Percentiles rank a stretch among this genome's conserved stretches.
phyloP scores from a whole-genome alignment of 2,113 vertebrate species.

The Solea solea region DNA sequence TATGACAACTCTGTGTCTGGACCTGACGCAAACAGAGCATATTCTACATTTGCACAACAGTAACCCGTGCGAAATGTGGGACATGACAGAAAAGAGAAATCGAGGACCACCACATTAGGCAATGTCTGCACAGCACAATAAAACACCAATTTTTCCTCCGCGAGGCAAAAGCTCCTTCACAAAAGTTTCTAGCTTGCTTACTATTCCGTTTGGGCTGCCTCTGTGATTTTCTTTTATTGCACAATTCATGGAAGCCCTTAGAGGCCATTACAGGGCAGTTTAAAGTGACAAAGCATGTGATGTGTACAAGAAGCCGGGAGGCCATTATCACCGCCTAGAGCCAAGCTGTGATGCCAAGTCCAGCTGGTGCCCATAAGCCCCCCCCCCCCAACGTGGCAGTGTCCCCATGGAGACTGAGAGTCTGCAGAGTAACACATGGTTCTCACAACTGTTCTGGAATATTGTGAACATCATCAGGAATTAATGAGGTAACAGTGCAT shows the following conservation, averaged over 20 bases:
- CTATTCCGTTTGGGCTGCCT: constrained; percentile 30
- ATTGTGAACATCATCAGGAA: constrained; percentile 65
- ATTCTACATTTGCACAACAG: background rate
- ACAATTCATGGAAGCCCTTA: constrained; percentile 49
- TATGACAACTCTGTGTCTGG: background rate
- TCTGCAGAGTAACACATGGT: constrained; percentile 52
- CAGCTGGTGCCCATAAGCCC: constrained; percentile 58
- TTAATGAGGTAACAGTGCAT: constrained; percentile 76
- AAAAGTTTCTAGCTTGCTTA: constrained; percentile 24
- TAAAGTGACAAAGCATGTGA: constrained; percentile 64
- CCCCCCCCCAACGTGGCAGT: constrained; percentile 18
- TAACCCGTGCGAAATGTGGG: background rate
- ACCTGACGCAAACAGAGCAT: no score
- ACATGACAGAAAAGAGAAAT: background rate
- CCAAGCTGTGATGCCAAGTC: constrained; percentile 59
- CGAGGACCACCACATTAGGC: background rate
- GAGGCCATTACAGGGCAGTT: constrained; percentile 59
- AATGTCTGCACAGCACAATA: background rate
- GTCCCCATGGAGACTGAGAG: constrained; percentile 38
- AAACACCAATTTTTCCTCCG: background rate
- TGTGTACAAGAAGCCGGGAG: constrained; percentile 53
- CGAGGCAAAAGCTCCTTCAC: background rate
- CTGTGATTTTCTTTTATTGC: constrained; percentile 31
- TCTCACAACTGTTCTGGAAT: constrained; percentile 44
- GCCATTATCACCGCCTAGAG: constrained; percentile 60